phyloP scores from a whole-genome alignment of 2,113 vertebrate genomes.

The Lophochroa leadbeateri region DNA sequence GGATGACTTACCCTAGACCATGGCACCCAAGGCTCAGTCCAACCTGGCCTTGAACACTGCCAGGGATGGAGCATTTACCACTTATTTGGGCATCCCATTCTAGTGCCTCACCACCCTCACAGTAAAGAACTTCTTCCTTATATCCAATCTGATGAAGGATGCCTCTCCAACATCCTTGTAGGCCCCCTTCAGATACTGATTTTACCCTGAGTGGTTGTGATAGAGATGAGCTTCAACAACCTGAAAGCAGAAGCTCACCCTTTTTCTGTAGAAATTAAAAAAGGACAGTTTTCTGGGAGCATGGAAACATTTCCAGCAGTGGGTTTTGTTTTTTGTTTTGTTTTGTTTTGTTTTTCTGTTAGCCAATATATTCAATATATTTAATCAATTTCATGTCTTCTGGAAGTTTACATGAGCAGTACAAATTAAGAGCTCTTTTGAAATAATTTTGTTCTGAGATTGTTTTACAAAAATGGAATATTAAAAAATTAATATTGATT shows the following conservation, averaged over 20 bases:
- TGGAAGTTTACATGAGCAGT: neutral
- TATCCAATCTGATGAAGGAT: neutral
- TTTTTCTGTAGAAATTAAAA: neutral
- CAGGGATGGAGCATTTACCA: neutral
- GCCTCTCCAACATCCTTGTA: neutral
- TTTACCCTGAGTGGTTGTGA: neutral
- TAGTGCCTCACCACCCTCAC: neutral
- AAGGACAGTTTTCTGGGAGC: neutral
- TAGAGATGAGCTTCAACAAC: neutral
- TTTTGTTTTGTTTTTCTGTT: neutral
- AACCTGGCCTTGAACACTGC: neutral
- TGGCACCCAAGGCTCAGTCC: neutral
- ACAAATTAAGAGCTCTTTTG: neutral
- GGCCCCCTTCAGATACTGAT: neutral
- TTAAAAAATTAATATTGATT: neutral
- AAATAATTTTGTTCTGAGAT: neutral
- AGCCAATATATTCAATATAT: neutral
- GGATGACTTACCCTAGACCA: neutral
- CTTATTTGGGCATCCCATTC: neutral
- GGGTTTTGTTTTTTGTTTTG: neutral
- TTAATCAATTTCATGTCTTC: neutral
- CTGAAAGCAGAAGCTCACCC: neutral
- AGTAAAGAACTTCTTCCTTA: neutral
- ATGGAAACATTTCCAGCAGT: neutral
- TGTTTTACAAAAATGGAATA: neutral